A percentile compares a stretch with the other conserved stretches of the same genome.
Conservation (phyloP, 1,140 invertebrate genomes). For the Anastrepha obliqua region DNA sequence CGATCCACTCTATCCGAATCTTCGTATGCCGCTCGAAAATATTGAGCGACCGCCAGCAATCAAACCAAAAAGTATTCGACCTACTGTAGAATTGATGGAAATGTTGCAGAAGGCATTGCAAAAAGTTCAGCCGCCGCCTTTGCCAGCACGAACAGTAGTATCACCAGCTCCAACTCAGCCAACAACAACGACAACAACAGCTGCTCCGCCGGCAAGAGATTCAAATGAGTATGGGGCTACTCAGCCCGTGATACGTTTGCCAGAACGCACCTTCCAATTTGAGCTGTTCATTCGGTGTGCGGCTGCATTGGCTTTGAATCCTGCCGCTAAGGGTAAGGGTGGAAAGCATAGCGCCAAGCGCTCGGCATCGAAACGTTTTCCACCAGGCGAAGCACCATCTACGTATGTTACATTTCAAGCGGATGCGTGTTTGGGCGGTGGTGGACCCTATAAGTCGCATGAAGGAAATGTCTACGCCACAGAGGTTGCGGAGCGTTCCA, state of each 20-base stretch:
- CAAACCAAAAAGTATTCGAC: constrained; percentile 63
- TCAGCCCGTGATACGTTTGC: constrained; percentile 43
- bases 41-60: neutral
- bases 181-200: neutral
- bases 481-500: constrained; percentile 75
- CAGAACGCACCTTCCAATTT: constrained; percentile 66
- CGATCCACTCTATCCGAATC: neutral
- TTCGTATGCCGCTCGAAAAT: neutral
- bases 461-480: constrained; percentile 75
- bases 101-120: constrained; percentile 73
- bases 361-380: constrained; percentile 63
- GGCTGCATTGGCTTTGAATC: constrained; percentile 76
- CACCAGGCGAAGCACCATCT: constrained; percentile 75
- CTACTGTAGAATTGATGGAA: constrained; percentile 73
- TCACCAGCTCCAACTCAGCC: neutral
- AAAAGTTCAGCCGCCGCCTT: constrained; percentile 26
- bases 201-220: neutral
- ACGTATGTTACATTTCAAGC: constrained; percentile 80
- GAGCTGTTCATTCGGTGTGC: constrained; percentile 77
- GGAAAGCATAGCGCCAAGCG: constrained; percentile 59
- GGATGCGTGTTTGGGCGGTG: constrained; percentile 59
- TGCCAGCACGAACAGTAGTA: neutral
- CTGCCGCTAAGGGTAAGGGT: constrained; percentile 68
- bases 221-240: neutral
- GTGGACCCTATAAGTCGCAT: constrained; percentile 68